These are phyloP conservation scores for Vespertilio murinus DNA, from an alignment of 2,797 vertebrate genomes.

Conservation along the genomic window DNA sequence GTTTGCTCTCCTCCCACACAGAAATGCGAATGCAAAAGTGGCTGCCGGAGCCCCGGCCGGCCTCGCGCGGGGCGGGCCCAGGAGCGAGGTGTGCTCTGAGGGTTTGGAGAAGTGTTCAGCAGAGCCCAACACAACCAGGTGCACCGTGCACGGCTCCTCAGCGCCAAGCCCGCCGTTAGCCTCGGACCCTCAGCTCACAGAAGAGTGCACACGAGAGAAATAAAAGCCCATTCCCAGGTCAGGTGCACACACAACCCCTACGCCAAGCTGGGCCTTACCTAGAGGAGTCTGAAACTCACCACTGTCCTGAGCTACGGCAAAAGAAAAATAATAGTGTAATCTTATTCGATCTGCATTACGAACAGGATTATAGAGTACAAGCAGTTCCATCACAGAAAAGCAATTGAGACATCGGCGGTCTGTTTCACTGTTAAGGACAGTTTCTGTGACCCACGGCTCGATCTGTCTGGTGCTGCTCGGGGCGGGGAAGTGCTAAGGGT, in stretches of 20 bases:
- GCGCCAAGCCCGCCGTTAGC: conserved; percentile 76
- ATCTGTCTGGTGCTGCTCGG: conserved; percentile 64
- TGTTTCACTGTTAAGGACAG: conserved; percentile 68
- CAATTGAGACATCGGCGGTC: conserved; percentile 73
- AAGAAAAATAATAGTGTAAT: conserved; percentile 82
- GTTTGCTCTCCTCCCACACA: conserved; percentile 56
- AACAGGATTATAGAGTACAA: conserved; percentile 81
- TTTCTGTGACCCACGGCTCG: conserved; percentile 78
- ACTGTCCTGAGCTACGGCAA: conserved; percentile 80
- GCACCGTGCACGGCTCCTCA: conserved; percentile 75
- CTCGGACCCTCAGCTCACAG: conserved; percentile 76
- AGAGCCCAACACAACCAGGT: conserved; percentile 71
- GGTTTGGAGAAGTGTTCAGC: conserved; percentile 71
- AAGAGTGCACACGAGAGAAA: conserved; percentile 79
- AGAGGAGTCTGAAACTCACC: conserved; percentile 79
- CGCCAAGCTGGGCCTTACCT: conserved; percentile 80
- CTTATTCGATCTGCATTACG: conserved; percentile 77
- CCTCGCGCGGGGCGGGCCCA: conserved; percentile 53
- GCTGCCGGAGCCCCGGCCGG: conserved; percentile 6
- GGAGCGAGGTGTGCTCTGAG: conserved; percentile 61
- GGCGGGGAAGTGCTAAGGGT: conserved; percentile 60
- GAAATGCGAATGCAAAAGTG: conserved; percentile 57
- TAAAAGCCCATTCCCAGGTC: conserved; percentile 76
- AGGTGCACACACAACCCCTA: conserved; percentile 80
- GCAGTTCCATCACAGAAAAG: conserved; percentile 80